Base-by-base conservation (phyloP, 2,888 invertebrate genomes). In the Lasioglossum figueresi region DNA sequence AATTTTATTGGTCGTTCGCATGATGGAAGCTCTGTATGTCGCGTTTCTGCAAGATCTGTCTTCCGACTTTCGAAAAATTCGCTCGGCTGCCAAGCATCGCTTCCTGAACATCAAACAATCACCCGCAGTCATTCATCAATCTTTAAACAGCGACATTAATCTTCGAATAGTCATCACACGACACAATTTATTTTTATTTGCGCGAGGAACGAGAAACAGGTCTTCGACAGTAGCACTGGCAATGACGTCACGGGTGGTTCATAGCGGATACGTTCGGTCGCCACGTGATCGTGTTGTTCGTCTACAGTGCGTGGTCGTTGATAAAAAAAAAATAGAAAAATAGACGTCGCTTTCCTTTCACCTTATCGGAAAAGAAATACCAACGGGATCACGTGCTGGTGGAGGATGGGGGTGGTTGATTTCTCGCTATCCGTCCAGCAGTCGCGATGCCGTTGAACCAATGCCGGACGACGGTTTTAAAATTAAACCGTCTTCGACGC, bases 391-490 rank as follows among this genome's bases (percentile, higher is more conserved):
- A 37, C 72, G 48, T 59, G 59, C 45, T 23, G n/a, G n/a, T 8
- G 4, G 75, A 34, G 31, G 27, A n/a, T 4, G 31, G 40, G 23
- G 37, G 12, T n/a, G 71, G 23, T 34, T 72, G 56, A 56, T 76
- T 76, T 14, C n/a, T 27, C 34, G 59, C 19, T 48, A 40, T 27
- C n/a, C 56, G 6, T 43, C 14, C 66, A 23, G 59, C 27, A 27
- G 43, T 14, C 76, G 84, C 84, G 85, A 89, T 91, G 91, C 89
- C 91, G 87, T 91, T 90, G 89, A 91, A 88, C 88, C 83, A 72
- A 40, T 80, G 88, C 84, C 76, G 80, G 74, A 43, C 59, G 79
- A 68, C 45, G 43, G 83, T 73, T 76, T 89, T 90, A 88, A 87
- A 88, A 90, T 90, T 92, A 92, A 90, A 91, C 85, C 78, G 80